These are phyloP conservation scores for Micrasema minimum DNA, from an alignment of 1,140 invertebrate species.

Conservation along the genomic window DNA sequence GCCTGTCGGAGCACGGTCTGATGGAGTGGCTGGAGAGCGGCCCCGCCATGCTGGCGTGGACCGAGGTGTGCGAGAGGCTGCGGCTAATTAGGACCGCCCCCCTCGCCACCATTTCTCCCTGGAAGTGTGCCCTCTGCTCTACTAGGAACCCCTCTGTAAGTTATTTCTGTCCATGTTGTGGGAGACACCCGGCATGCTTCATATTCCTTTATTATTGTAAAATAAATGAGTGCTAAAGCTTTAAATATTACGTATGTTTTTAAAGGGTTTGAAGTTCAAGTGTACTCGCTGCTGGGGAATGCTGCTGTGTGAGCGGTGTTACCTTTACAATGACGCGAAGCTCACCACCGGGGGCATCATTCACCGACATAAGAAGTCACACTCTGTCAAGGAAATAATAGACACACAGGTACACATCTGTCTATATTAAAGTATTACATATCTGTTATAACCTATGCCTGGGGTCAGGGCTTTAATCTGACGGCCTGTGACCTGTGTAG, in stretches of 20 bases:
- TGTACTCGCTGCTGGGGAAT: conserved; percentile 61
- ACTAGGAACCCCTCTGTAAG: conserved; percentile 44
- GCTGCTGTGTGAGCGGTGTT: conserved; percentile 65
- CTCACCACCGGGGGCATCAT: conserved; percentile 48
- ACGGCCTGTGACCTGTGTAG: too few species aligned
- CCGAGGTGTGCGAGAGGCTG: conserved; percentile 34
- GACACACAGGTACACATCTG: conserved; percentile 61
- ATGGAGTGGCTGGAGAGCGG: conserved; percentile 44
- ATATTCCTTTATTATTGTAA: too few species aligned
- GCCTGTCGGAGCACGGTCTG: conserved; percentile 47
- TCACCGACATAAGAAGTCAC: conserved; percentile 62
- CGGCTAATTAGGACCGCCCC: conserved; percentile 13
- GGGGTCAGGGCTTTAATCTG: too few species aligned
- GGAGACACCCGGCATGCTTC: too few species aligned
- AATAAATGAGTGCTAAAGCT: too few species aligned
- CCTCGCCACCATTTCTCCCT: background rate
- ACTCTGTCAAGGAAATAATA: conserved; percentile 63
- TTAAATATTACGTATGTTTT: too few species aligned
- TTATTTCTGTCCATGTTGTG: too few species aligned
- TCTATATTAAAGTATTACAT: too few species aligned
- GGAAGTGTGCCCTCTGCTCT: conserved; percentile 48
- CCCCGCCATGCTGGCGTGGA: conserved; percentile 43
- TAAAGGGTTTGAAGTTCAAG: conserved; percentile 64
- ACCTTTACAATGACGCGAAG: conserved; percentile 61
- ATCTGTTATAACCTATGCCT: too few species aligned